Percentiles rank a stretch among this genome's conserved stretches.
Evolutionary conservation across 2,888 invertebrate species (phyloP).

Genomic region (Eudemis profundana): DNA sequence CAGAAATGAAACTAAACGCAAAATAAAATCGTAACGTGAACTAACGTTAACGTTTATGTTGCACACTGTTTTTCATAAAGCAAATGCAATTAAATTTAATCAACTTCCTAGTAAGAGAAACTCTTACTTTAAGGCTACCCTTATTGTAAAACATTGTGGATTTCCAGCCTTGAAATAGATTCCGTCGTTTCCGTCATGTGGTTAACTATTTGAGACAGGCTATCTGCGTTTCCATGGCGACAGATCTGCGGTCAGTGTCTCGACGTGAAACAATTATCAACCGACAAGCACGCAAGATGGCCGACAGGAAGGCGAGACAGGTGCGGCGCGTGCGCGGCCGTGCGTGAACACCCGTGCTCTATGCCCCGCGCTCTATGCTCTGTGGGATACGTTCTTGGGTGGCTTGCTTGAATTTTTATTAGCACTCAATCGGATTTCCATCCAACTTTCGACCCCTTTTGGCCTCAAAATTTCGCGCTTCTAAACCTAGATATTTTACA

Average conservation of each 20-base stretch:
- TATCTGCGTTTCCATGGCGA: not conserved
- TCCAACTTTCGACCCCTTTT: no score
- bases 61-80: no score
- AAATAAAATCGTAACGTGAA: not conserved
- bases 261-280: slow-evolving; percentile 34
- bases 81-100: no score
- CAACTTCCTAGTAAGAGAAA: no score
- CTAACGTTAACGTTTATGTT: not conserved
- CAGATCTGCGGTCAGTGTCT: slow-evolving; percentile 19
- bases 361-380: slow-evolving; percentile 55
- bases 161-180: not conserved
- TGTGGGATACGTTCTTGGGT: slow-evolving; percentile 34
- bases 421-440: no score
- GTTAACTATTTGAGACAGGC: not conserved
- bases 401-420: not conserved
- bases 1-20: not conserved
- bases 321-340: slow-evolving; percentile 70
- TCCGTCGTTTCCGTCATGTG: not conserved
- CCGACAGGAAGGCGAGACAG: slow-evolving; percentile 74
- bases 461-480: no score
- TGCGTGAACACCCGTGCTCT: slow-evolving; percentile 58
- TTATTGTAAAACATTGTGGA: no score
- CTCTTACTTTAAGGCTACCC: no score
- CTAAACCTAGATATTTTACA: no score
- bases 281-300: slow-evolving; percentile 63